These are phyloP conservation scores for Heteromurus nitidus DNA, from an alignment of 2,888 invertebrate species.

Conservation along the genomic window DNA sequence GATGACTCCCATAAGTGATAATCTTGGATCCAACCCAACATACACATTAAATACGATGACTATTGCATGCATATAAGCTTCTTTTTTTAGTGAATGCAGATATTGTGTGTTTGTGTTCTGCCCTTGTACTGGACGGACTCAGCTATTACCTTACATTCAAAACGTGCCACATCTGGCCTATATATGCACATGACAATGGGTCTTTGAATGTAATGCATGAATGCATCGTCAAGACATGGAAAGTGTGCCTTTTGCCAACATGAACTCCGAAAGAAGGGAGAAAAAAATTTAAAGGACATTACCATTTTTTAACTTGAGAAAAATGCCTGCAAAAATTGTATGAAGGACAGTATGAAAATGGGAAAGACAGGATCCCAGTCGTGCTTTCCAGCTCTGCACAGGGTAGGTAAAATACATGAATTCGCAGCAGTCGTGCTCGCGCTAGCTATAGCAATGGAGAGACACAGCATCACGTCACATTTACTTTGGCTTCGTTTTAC, in stretches of 20 bases:
- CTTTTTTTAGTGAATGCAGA: neutral
- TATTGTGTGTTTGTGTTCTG: neutral
- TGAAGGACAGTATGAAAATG: slow-evolving; percentile 48
- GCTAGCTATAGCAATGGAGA: too few species aligned
- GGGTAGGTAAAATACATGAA: neutral
- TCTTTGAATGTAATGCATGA: slow-evolving; percentile 55
- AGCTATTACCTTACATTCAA: slow-evolving; percentile 50
- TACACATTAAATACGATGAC: slow-evolving; percentile 64
- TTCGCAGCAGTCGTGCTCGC: slow-evolving; percentile 37
- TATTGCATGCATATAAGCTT: slow-evolving; percentile 38
- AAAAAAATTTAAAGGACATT: neutral
- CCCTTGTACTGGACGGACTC: neutral
- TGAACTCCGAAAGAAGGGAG: neutral
- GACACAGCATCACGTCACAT: slow-evolving; percentile 56
- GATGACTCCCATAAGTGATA: slow-evolving; percentile 67
- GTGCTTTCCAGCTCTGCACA: slow-evolving; percentile 12
- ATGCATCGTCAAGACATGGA: slow-evolving; percentile 26
- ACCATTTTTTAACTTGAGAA: slow-evolving; percentile 1
- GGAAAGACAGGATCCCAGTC: slow-evolving; percentile 51
- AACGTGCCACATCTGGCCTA: slow-evolving; percentile 52
- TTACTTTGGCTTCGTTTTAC: slow-evolving; percentile 41
- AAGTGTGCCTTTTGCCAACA: slow-evolving; percentile 48
- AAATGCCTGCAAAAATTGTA: slow-evolving; percentile 42
- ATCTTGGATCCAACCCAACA: slow-evolving; percentile 64
- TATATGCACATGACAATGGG: slow-evolving; percentile 56